phyloP scores from a whole-genome alignment of 1,140 invertebrate species.

The Schmidtea mediterranea region DNA sequence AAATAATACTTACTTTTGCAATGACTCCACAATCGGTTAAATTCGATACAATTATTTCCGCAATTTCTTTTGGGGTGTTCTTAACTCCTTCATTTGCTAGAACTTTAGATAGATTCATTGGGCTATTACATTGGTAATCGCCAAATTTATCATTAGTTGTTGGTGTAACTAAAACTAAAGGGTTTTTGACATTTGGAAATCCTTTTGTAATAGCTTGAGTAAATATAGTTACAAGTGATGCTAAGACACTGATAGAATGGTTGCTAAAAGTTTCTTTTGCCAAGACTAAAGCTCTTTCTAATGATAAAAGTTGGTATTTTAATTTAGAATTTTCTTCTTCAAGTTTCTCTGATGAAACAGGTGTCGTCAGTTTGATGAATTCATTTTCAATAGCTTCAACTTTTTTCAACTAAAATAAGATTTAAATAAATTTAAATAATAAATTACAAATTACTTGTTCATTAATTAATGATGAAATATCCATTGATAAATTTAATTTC shows the following conservation, averaged over 20 bases:
- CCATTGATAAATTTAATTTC: no score
- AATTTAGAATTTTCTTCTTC: no score
- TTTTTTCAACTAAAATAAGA: no score
- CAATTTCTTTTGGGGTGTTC: not conserved
- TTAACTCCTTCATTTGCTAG: not conserved
- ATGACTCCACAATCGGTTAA: not conserved
- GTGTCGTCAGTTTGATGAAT: no score
- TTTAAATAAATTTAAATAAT: no score
- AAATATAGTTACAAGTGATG: not conserved
- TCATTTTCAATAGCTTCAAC: no score
- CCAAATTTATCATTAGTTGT: not conserved
- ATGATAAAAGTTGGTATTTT: not conserved
- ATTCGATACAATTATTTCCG: not conserved
- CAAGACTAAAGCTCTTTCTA: not conserved
- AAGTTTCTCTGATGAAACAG: no score
- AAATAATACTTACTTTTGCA: no score
- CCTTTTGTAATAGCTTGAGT: not conserved
- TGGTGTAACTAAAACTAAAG: not conserved
- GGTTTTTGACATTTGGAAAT: not conserved
- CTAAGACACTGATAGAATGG: not conserved
- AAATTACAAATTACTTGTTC: no score
- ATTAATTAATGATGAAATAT: no score
- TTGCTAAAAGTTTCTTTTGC: not conserved
- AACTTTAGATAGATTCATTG: conserved; percentile 3
- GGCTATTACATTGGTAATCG: conserved; percentile 5